Percentiles rank a stretch among this genome's conserved stretches.
These are phyloP conservation scores for Thermophis baileyi DNA, from an alignment of 2,113 vertebrate species.

Conservation along the genomic window DNA sequence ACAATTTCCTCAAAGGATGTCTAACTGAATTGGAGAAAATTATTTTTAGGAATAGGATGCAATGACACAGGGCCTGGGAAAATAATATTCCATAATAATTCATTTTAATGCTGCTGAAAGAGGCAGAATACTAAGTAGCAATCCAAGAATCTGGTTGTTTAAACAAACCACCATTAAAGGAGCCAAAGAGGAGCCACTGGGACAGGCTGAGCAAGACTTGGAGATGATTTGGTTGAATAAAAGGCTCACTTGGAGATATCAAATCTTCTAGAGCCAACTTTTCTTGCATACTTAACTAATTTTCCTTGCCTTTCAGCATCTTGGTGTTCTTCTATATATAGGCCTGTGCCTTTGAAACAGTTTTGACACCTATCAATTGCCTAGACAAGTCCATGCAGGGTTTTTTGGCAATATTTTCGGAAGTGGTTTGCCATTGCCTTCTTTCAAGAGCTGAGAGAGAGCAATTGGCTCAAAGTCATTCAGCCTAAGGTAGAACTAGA, in stretches of 20 bases:
- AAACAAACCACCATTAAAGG: not conserved
- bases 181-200: not conserved
- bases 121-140: not conserved
- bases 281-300: not conserved
- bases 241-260: not conserved
- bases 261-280: not conserved
- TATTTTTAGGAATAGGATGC: not conserved
- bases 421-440: not conserved
- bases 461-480: not conserved
- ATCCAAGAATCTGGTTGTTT: not conserved
- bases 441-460: not conserved
- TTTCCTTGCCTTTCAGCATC: not conserved
- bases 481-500: not conserved
- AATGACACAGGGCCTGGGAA: not conserved
- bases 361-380: not conserved
- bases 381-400: not conserved
- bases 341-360: not conserved
- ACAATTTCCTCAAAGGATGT: not conserved
- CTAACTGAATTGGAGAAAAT: not conserved
- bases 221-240: not conserved
- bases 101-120: not conserved
- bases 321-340: not conserved
- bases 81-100: not conserved
- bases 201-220: not conserved
- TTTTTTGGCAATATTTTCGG: not conserved